Conservation (phyloP, 1,140 invertebrate species). For the Drosophila nasuta region DNA sequence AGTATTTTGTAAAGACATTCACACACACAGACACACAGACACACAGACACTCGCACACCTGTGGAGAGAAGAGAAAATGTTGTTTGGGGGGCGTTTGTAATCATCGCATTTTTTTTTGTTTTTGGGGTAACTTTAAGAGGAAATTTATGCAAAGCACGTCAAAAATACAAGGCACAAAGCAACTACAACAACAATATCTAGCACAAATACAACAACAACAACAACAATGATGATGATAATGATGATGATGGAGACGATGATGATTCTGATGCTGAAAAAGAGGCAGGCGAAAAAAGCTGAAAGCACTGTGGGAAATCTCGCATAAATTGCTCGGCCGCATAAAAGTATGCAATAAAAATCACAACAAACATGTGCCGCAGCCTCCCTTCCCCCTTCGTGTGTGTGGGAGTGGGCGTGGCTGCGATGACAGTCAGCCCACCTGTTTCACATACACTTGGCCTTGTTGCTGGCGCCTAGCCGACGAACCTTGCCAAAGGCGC, state of each 20-base stretch:
- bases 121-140: conserved; percentile 25
- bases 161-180: conserved; percentile 41
- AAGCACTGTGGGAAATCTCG: conserved; percentile 64
- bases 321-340: conserved; percentile 67
- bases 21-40: conserved; percentile 8
- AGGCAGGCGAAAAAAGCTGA: conserved; percentile 8
- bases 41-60: conserved; percentile 2
- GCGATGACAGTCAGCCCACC: conserved; percentile 1
- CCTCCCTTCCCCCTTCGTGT: background rate
- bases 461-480: background rate
- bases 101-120: conserved; percentile 20
- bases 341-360: conserved; percentile 79
- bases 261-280: background rate
- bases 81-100: background rate
- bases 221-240: no score
- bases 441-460: conserved; percentile 21
- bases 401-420: conserved; percentile 5
- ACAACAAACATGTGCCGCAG: conserved; percentile 67
- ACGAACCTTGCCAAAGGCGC: conserved; percentile 17
- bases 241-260: no score
- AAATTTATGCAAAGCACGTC: conserved; percentile 78
- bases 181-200: conserved; percentile 1
- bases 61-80: background rate
- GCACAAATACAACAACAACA: background rate
- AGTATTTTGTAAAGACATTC: conserved; percentile 34